phyloP scores from a whole-genome alignment of 2,113 vertebrate species.

The Nothobranchius kuhntae region DNA sequence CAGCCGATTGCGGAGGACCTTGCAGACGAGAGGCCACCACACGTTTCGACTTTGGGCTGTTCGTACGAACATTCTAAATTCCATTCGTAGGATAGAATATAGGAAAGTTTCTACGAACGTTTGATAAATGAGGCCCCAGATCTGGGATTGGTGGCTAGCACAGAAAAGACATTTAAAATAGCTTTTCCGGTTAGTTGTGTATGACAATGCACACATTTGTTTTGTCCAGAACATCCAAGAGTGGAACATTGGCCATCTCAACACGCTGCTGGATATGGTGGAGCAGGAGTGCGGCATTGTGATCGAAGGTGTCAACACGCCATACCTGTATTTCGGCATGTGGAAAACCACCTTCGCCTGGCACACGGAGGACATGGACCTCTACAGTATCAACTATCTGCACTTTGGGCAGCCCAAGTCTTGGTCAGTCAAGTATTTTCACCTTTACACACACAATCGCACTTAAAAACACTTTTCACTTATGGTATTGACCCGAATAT shows the following conservation, averaged over 20 bases:
- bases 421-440: constrained; percentile 82
- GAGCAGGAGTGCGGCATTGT: constrained; percentile 98
- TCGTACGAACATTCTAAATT: too few relatives aligned
- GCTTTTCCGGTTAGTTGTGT: not conserved
- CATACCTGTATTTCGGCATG: constrained; percentile 99
- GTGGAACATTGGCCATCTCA: constrained; percentile 95
- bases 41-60: too few relatives aligned
- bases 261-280: constrained; percentile 97
- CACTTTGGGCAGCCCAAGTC: constrained; percentile 98
- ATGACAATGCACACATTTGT: not conserved
- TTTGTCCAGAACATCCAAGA: constrained; percentile 84
- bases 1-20: too few relatives aligned
- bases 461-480: too few relatives aligned
- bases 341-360: constrained; percentile 99
- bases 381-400: constrained; percentile 99
- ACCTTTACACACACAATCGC: not conserved
- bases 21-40: too few relatives aligned
- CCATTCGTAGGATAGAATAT: too few relatives aligned
- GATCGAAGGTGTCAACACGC: constrained; percentile 97
- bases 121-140: too few relatives aligned
- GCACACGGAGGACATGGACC: constrained; percentile 99
- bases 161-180: not conserved
- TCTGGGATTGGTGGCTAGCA: not conserved
- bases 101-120: too few relatives aligned
- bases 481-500: too few relatives aligned